These are phyloP conservation scores for Timandra comae DNA, from an alignment of 2,888 invertebrate genomes.

Conservation along the genomic window DNA sequence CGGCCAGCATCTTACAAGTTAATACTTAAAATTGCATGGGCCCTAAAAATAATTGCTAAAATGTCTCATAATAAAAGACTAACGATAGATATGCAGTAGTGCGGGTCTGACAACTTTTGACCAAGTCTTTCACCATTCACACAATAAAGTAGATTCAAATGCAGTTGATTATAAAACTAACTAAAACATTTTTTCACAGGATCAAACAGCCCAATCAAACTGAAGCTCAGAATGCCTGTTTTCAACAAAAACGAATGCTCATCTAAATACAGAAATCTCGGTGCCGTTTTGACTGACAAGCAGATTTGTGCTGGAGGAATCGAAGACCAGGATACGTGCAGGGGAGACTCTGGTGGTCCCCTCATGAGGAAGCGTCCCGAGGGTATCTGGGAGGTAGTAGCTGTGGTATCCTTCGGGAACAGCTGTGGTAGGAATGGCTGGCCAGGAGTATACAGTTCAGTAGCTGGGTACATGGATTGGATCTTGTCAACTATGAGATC, in stretches of 20 bases:
- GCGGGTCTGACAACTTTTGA: too few relatives aligned
- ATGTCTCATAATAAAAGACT: too few relatives aligned
- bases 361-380: conserved; percentile 77
- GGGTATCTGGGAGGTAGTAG: conserved; percentile 76
- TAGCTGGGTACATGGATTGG: conserved; percentile 79
- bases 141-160: too few relatives aligned
- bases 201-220: conserved; percentile 75
- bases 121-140: too few relatives aligned
- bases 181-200: conserved; percentile 47
- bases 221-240: conserved; percentile 79
- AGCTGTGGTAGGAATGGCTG: conserved; percentile 80
- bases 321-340: conserved; percentile 82
- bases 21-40: too few relatives aligned
- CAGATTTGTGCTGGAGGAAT: conserved; percentile 85
- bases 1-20: too few relatives aligned
- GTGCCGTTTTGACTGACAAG: conserved; percentile 65
- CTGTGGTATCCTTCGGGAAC: conserved; percentile 82
- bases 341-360: conserved; percentile 87
- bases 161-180: too few relatives aligned
- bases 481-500: conserved; percentile 58
- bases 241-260: conserved; percentile 72
- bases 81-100: too few relatives aligned
- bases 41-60: too few relatives aligned
- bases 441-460: conserved; percentile 82
- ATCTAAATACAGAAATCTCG: conserved; percentile 62